Percentiles rank a stretch among this genome's conserved stretches.
Conservation (phyloP, 2,113 vertebrate species). For the Plectropomus leopardus region DNA sequence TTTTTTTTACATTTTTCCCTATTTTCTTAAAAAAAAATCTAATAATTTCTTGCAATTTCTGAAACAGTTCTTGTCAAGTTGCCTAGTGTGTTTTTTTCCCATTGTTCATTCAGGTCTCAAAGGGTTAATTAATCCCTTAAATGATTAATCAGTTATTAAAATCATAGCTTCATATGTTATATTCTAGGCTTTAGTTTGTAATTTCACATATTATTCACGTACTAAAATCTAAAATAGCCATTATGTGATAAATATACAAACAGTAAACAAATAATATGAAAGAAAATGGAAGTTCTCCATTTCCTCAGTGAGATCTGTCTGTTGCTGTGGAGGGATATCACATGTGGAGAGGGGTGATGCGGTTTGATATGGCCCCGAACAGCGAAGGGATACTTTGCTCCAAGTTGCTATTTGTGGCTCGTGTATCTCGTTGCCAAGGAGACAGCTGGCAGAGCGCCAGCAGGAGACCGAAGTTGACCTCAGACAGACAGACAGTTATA, state of each 20-base stretch:
- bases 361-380: conserved; percentile 47
- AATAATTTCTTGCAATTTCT: no score
- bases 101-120: no score
- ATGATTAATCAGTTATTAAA: no score
- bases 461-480: conserved; percentile 72
- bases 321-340: conserved; percentile 63
- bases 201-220: no score
- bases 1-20: no score
- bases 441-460: conserved; percentile 79
- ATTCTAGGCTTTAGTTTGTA: no score
- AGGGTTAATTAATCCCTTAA: no score
- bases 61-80: no score
- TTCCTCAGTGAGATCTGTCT: conserved; percentile 47
- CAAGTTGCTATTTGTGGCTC: conserved; percentile 79
- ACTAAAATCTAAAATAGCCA: not conserved
- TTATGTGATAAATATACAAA: not conserved
- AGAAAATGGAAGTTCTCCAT: not conserved
- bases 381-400: conserved; percentile 66
- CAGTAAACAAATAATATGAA: not conserved
- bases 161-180: no score
- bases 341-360: conserved; percentile 53
- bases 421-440: conserved; percentile 81
- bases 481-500: conserved; percentile 20
- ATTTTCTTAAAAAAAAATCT: no score
- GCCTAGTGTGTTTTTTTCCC: no score